These are phyloP conservation scores for Oscheius sp. DNA, from an alignment of 2,888 invertebrate genomes.

Conservation along the genomic window DNA sequence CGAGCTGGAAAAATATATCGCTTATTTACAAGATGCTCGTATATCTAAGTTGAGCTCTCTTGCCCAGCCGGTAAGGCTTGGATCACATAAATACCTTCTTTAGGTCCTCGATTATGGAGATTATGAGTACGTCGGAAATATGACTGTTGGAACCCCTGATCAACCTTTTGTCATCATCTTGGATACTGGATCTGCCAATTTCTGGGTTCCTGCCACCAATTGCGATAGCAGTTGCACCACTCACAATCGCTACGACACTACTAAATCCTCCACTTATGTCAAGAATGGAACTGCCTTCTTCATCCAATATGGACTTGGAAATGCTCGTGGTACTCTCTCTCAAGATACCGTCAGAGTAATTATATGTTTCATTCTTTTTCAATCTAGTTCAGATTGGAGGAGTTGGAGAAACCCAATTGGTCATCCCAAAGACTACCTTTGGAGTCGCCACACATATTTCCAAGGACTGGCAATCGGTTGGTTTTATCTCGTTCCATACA, in stretches of 20 bases:
- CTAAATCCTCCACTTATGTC: slow-evolving; percentile 82
- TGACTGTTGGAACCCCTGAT: slow-evolving; percentile 46
- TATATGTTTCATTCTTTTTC: neutral
- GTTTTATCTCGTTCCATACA: no score
- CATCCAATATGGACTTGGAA: slow-evolving; percentile 91
- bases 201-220: slow-evolving; percentile 45
- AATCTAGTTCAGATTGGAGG: slow-evolving; percentile 71
- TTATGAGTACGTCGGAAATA: slow-evolving; percentile 49
- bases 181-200: slow-evolving; percentile 47
- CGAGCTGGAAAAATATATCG: slow-evolving; percentile 42
- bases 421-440: slow-evolving; percentile 56
- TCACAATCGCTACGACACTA: slow-evolving; percentile 86
- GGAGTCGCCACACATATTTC: slow-evolving; percentile 56
- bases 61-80: slow-evolving; percentile 37
- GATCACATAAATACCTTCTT: neutral
- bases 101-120: slow-evolving; percentile 31
- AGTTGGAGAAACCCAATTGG: slow-evolving; percentile 40
- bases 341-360: slow-evolving; percentile 84
- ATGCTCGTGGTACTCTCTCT: slow-evolving; percentile 89
- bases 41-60: slow-evolving; percentile 34
- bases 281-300: slow-evolving; percentile 88
- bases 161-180: slow-evolving; percentile 47
- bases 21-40: slow-evolving; percentile 38
- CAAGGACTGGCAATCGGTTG: slow-evolving; percentile 41
- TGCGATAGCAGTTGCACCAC: slow-evolving; percentile 32